Evolutionary conservation across 2,888 invertebrate genomes (phyloP), one percentile per base, ranked within the genome.

Genomic region (Esperia sulphurella): DNA sequence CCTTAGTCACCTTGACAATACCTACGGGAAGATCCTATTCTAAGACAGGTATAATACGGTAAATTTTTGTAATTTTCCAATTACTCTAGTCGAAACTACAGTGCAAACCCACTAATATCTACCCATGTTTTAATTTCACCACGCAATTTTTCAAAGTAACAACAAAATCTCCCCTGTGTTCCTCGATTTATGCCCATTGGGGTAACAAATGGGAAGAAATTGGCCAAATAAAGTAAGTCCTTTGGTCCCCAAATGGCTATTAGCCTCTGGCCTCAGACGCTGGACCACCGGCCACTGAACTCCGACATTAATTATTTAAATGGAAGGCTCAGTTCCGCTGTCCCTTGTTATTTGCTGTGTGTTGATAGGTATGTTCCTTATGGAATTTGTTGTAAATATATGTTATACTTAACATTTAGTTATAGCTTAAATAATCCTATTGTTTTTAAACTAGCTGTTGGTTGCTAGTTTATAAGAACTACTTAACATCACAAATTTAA

Each of bases 241-340:
- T 70, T 71, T 68, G 75, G 79, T 82, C 82, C 80, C 84, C 68
- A 71, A 79, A 79, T 77, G 75, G 75, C 83, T 78, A 83, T 85
- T 86, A 83, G 74, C 76, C 74, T 68, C 66, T 78, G 80, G 79
- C 84, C 82, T 72, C 73, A 58, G 63, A 60, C 55, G 57, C 59
- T n/a, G 10, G 35, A 35, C 35, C 35, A 59, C 55, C 48, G 53
- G 53, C 48, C 53, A 59, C 60, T 57, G 62, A 67, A 65, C 68
- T 61, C 67, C 58, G 59, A 65, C 76, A 82, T 83, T 80, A 71
- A 79, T 83, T 83, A 82, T 82, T 83, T 80, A 80, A 81, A 83
- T 75, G 74, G 74, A 68, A 68, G 65, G 65, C 68, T 68, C 68
- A 66, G 68, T 68, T 68, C 61, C 65, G 63, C 61, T 57, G 39